Evolutionary conservation across 2,113 vertebrate genomes (phyloP).

Genomic region (Odobenus rosmarus): DNA sequence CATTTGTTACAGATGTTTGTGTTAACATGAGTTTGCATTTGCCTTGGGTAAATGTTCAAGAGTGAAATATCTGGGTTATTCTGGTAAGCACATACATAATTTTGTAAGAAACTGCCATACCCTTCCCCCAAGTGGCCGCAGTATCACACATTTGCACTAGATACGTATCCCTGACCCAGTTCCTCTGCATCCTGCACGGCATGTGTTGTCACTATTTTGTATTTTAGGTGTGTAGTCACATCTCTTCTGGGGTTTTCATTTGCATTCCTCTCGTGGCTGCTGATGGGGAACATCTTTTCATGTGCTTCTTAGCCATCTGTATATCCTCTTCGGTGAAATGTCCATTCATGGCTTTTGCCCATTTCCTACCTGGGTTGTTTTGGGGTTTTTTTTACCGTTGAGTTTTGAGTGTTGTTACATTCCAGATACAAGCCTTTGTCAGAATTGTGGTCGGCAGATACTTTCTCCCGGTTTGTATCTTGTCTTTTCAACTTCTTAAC

Average conservation of each 20-base stretch:
- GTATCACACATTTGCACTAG: background rate
- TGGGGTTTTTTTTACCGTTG: background rate
- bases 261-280: background rate
- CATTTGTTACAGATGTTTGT: background rate
- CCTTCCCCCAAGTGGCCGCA: background rate
- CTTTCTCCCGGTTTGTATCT: background rate
- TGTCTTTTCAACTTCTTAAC: background rate
- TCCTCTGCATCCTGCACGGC: background rate
- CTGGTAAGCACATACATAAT: background rate
- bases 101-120: background rate
- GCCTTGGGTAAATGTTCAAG: background rate
- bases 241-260: background rate
- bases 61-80: background rate
- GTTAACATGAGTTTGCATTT: conserved; percentile 23
- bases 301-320: background rate
- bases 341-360: background rate
- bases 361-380: background rate
- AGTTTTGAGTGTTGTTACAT: background rate
- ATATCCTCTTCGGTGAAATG: background rate
- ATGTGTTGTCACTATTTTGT: background rate
- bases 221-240: background rate
- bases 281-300: background rate
- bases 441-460: background rate
- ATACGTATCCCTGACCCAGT: background rate
- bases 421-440: background rate